Evolutionary conservation across 92 coral and sea anemone genomes (phyloP).

Genomic region (Paramuricea clavata): DNA sequence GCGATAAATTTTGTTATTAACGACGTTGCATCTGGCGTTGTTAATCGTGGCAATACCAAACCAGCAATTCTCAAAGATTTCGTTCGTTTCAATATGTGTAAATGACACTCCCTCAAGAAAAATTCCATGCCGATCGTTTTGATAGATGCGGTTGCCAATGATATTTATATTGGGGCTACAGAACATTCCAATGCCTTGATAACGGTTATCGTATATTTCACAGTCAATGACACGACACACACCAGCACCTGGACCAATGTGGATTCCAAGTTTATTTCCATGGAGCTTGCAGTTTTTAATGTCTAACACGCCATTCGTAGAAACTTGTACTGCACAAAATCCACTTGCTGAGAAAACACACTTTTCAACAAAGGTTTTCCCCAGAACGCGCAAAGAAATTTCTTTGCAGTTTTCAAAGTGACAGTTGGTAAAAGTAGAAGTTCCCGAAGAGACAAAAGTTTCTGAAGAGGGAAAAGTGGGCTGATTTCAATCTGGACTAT

Average conservation of each 20-base stretch:
- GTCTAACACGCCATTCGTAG: background rate
- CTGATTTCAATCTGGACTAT: background rate
- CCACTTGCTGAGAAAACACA: too few species aligned
- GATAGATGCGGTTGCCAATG: background rate
- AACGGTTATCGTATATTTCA: too few species aligned
- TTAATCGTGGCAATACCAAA: background rate
- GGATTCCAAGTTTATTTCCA: background rate
- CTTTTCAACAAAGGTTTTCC: background rate
- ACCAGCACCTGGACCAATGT: too few species aligned
- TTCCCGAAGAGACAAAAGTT: background rate
- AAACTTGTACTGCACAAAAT: background rate
- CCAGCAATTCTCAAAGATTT: background rate
- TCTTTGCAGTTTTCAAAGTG: background rate
- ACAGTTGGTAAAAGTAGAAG: background rate
- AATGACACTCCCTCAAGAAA: background rate
- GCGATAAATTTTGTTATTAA: background rate
- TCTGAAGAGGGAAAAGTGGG: too few species aligned
- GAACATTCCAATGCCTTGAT: background rate
- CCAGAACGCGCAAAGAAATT: too few species aligned
- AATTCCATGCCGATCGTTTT: background rate
- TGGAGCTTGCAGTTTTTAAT: background rate
- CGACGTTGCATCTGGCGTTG: background rate
- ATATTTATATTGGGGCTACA: background rate
- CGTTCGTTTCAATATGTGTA: background rate
- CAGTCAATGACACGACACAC: background rate